Conservation (phyloP, 2,797 vertebrate species). For the Hippoglossus hippoglossus region DNA sequence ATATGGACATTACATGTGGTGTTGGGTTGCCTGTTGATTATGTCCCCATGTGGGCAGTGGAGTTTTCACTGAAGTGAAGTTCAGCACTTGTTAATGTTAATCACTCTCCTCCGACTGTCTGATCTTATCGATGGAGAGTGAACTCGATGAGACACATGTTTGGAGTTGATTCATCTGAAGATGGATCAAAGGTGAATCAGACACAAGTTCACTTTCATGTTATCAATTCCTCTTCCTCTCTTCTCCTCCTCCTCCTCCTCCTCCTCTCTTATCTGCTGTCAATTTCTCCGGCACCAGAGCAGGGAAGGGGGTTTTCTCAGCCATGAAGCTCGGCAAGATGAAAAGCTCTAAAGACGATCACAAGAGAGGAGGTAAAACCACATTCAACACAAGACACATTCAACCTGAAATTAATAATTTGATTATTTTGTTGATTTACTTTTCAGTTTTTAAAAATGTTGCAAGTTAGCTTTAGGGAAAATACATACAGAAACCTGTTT, state of each 20-base stretch:
- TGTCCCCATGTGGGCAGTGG: not conserved
- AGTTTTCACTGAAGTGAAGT: slow-evolving; percentile 10
- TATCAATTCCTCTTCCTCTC: slow-evolving; percentile 16
- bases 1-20: slow-evolving; percentile 21
- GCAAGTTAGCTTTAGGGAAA: not conserved
- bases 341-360: slow-evolving; percentile 90
- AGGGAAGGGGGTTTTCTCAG: slow-evolving; percentile 94
- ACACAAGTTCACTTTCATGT: slow-evolving; percentile 18
- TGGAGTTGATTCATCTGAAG: slow-evolving; percentile 1
- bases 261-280: not conserved
- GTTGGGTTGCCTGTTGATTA: slow-evolving; percentile 45
- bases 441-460: not conserved
- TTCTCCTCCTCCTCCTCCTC: slow-evolving; percentile 6
- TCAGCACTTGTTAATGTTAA: not conserved
- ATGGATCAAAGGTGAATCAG: slow-evolving; percentile 16
- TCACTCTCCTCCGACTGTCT: not conserved
- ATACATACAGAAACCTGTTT: not conserved
- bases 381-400: too few species aligned
- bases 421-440: rapidly evolving
- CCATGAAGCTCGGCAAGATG: slow-evolving; percentile 96
- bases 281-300: slow-evolving; percentile 82
- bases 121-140: not conserved
- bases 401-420: not conserved
- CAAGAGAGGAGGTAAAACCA: slow-evolving; percentile 87
- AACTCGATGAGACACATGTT: not conserved